Conservation (phyloP, 2,888 invertebrate genomes). For the Toxonevra muliebris region DNA sequence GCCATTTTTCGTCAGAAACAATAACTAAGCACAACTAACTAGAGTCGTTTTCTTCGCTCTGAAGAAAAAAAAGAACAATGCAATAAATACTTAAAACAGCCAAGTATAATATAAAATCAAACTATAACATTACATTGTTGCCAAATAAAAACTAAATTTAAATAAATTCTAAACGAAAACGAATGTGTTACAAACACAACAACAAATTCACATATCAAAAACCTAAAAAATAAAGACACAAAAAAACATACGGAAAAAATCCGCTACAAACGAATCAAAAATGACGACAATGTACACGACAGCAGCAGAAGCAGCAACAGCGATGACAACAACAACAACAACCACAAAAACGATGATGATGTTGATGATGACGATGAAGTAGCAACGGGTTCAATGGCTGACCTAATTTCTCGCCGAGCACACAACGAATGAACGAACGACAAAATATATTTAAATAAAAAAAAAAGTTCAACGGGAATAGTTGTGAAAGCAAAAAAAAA, state of each 20-base stretch:
- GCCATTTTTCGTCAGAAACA: no score
- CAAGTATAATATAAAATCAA: slow-evolving; percentile 22
- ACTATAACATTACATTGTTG: neutral
- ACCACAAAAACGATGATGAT: slow-evolving; percentile 12
- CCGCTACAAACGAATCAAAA: no score
- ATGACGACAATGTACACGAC: slow-evolving; percentile 12
- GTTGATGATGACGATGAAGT: slow-evolving; percentile 30
- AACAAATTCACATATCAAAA: no score
- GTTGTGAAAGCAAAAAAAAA: slow-evolving; percentile 46
- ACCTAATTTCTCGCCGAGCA: slow-evolving; percentile 56
- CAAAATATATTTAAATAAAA: slow-evolving; percentile 26
- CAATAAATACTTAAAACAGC: slow-evolving; percentile 15
- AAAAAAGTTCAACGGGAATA: slow-evolving; percentile 44
- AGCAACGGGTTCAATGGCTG: slow-evolving; percentile 61
- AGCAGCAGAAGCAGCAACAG: slow-evolving; percentile 27
- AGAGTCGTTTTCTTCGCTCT: no score
- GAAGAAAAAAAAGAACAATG: no score
- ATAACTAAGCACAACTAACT: no score
- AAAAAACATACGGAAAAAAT: no score
- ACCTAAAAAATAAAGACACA: no score
- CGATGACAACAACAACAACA: slow-evolving; percentile 6
- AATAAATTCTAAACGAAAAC: slow-evolving; percentile 18
- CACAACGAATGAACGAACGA: slow-evolving; percentile 14
- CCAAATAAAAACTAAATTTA: neutral
- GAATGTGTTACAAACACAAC: neutral